phyloP scores from a whole-genome alignment of 2,797 vertebrate species.

The Propithecus perrieri region DNA sequence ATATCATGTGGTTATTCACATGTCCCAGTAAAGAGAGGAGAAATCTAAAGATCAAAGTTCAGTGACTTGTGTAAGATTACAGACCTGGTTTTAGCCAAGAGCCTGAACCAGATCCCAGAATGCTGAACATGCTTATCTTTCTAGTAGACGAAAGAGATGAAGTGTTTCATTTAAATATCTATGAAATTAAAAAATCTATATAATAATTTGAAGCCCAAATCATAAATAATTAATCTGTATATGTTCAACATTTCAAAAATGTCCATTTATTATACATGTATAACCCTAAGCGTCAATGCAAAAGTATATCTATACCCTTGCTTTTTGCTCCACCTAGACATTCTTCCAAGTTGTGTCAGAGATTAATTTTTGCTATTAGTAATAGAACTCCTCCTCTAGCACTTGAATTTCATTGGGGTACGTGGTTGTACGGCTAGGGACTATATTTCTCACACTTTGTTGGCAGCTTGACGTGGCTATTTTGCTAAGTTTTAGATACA shows the following conservation, averaged over 20 bases:
- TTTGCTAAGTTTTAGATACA: background rate
- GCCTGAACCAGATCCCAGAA: background rate
- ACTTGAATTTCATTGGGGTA: background rate
- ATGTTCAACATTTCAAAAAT: background rate
- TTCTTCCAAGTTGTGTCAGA: background rate
- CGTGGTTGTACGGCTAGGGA: background rate
- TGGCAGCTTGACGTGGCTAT: background rate
- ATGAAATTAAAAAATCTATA: background rate
- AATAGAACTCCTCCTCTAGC: background rate
- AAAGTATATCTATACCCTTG: background rate
- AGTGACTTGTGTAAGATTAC: background rate
- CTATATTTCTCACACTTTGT: background rate
- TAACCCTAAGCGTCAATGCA: background rate
- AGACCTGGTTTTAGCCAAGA: background rate
- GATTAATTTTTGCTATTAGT: background rate
- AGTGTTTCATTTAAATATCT: background rate
- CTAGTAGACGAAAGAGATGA: background rate
- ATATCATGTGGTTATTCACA: background rate
- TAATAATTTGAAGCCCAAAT: background rate
- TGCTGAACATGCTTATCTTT: background rate
- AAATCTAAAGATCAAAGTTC: background rate
- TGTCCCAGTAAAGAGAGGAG: background rate
- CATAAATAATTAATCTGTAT: background rate
- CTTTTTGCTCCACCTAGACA: background rate
- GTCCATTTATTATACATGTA: background rate